These are phyloP conservation scores for Anguilla marmorata DNA, from an alignment of 2,797 vertebrate genomes.

Conservation along the genomic window DNA sequence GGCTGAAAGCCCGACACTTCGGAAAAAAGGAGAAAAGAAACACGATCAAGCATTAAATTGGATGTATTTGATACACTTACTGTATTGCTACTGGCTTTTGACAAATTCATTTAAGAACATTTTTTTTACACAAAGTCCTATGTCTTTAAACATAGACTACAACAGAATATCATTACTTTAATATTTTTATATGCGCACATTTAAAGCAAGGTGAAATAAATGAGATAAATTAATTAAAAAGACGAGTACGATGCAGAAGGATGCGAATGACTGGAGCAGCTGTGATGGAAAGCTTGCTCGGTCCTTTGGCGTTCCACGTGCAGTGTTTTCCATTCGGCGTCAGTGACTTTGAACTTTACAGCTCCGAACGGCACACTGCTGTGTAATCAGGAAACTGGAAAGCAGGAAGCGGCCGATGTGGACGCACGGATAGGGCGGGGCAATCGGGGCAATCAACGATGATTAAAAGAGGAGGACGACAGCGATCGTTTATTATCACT, in stretches of 20 bases:
- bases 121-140: no score
- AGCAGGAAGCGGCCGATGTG: slow-evolving; percentile 11
- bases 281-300: background rate
- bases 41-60: background rate
- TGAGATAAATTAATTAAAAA: background rate
- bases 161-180: background rate
- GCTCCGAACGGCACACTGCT: background rate
- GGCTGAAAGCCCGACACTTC: background rate
- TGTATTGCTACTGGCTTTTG: background rate
- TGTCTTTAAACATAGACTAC: background rate
- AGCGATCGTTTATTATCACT: background rate
- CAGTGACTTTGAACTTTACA: background rate
- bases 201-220: background rate
- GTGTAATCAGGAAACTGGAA: slow-evolving; percentile 1
- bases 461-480: background rate
- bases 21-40: background rate
- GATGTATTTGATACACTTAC: background rate
- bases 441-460: slow-evolving; percentile 1
- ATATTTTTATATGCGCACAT: background rate
- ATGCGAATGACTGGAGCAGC: background rate
- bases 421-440: background rate
- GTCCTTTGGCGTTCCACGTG: background rate
- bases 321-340: background rate
- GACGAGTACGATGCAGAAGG: background rate
- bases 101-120: background rate